A percentile compares a stretch with the other conserved stretches of the same genome.
Conservation (phyloP, 1,140 invertebrate genomes). For the Antheraea mylitta region DNA sequence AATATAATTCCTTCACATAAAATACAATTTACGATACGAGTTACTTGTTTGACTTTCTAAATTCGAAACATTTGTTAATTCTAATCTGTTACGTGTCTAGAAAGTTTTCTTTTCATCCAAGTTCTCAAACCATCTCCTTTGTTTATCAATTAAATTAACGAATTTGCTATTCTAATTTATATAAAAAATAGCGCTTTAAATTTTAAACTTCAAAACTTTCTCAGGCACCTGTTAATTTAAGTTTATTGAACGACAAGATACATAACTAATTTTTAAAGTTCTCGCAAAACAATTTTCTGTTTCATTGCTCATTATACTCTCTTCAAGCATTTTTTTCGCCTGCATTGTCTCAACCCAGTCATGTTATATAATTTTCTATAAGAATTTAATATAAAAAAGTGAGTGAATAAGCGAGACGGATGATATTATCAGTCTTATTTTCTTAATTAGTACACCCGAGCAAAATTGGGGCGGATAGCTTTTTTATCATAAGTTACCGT, state of each 20-base stretch:
- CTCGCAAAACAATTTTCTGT: background rate
- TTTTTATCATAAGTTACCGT: no score
- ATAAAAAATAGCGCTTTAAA: background rate
- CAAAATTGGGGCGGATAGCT: no score
- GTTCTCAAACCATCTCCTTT: background rate
- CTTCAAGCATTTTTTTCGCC: no score
- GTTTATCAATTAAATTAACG: background rate
- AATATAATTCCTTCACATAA: background rate
- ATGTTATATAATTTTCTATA: no score
- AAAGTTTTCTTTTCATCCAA: conserved; percentile 1
- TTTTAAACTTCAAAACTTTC: background rate
- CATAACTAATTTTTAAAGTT: background rate
- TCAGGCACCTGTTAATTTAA: background rate
- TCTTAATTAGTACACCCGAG: no score
- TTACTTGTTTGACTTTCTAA: background rate
- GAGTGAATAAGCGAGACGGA: no score
- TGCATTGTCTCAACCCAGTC: no score
- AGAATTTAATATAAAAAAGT: no score
- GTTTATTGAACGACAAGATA: background rate
- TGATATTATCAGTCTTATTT: no score
- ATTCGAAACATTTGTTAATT: background rate
- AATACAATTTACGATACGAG: background rate
- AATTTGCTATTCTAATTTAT: no score
- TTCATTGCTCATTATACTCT: background rate
- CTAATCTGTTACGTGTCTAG: background rate